A percentile compares a stretch with the other conserved stretches of the same genome.
Conservation (phyloP, 2,888 invertebrate genomes). For the Himalopsyche kuldschensis region DNA sequence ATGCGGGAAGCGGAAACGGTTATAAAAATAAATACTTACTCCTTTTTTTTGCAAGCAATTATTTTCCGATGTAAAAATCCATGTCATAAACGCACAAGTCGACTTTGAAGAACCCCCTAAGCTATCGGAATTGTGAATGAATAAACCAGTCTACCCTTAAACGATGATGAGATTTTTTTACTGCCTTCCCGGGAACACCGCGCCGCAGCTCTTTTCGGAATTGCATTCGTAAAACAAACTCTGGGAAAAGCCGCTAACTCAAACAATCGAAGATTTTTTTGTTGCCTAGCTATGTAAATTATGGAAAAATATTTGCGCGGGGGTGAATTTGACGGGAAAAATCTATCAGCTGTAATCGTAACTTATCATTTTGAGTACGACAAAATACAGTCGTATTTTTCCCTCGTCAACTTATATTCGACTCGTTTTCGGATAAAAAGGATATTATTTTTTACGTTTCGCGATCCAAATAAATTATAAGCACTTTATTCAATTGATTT, state of each 20-base stretch:
- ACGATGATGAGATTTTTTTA: background rate
- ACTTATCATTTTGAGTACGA: background rate
- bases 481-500: too few relatives aligned
- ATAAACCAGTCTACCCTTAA: background rate
- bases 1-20: too few relatives aligned
- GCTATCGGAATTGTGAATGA: background rate
- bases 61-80: background rate
- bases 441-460: too few relatives aligned
- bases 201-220: background rate
- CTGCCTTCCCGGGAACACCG: background rate
- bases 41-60: too few relatives aligned
- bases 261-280: background rate
- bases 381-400: too few relatives aligned
- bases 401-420: too few relatives aligned
- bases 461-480: too few relatives aligned
- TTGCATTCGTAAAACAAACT: background rate
- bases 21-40: too few relatives aligned
- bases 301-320: background rate
- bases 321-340: background rate
- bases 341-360: background rate
- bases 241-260: background rate
- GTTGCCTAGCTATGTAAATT: background rate
- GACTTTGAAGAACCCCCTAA: background rate
- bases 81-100: background rate
- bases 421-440: too few relatives aligned